Conservation (phyloP, 2,797 vertebrate genomes). For the Geotria australis region DNA sequence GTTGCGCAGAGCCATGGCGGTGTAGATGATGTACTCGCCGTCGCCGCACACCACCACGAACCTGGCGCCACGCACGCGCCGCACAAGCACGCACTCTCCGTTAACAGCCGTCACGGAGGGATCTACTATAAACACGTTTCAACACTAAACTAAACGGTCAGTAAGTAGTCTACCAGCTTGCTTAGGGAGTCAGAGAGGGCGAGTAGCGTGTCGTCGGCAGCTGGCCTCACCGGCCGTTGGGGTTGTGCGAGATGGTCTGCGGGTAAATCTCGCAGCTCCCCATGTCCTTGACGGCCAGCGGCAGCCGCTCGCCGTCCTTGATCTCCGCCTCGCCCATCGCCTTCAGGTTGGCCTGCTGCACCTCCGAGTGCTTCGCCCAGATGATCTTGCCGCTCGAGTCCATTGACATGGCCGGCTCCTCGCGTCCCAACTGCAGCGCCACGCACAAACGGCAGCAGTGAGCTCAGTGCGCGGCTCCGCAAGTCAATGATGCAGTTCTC, state of each 20-base stretch:
- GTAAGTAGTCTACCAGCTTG: no score
- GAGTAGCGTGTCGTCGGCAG: no score
- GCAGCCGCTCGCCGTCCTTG: conserved; percentile 76
- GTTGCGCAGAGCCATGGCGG: conserved; percentile 86
- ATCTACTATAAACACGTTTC: no score
- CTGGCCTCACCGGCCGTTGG: conserved; percentile 43
- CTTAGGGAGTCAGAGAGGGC: no score
- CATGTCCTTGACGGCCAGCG: conserved; percentile 88
- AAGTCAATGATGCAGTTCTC: no score
- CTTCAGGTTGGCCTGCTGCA: conserved; percentile 89
- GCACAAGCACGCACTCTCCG: no score
- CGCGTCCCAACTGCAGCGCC: conserved; percentile 43
- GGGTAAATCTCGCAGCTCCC: conserved; percentile 97
- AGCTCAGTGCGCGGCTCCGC: neutral
- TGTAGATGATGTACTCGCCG: conserved; percentile 40
- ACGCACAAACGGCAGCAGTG: no score
- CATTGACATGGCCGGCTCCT: conserved; percentile 97
- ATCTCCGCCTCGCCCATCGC: conserved; percentile 92
- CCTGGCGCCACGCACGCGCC: conserved; percentile 10
- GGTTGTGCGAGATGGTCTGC: conserved; percentile 91
- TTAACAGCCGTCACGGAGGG: no score
- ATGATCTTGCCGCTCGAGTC: conserved; percentile 90
- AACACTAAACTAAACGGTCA: no score
- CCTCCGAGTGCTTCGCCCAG: conserved; percentile 89
- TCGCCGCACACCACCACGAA: conserved; percentile 91